Evolutionary conservation across 2,113 vertebrate genomes (phyloP).

Genomic region (Tyto alba): DNA sequence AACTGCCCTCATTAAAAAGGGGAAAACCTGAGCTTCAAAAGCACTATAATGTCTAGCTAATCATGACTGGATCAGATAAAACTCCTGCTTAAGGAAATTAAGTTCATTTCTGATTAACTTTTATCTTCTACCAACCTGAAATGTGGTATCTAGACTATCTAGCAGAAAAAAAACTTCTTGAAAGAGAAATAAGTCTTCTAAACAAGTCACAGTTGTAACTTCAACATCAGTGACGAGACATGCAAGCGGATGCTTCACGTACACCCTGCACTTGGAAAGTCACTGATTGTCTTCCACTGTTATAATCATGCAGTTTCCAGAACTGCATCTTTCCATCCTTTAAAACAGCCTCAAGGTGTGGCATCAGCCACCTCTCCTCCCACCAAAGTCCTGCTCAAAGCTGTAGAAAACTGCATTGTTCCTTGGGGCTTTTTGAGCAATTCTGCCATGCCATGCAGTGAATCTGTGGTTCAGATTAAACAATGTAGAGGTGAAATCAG

Average conservation of each 20-base stretch:
- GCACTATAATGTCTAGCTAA: neutral
- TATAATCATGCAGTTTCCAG: neutral
- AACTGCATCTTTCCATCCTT: neutral
- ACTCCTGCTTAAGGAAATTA: neutral
- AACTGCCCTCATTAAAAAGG: neutral
- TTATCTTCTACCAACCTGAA: neutral
- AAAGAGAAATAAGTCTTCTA: neutral
- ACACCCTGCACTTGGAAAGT: neutral
- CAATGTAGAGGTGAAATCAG: neutral
- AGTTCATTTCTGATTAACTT: neutral
- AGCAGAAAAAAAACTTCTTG: neutral
- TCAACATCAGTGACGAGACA: neutral
- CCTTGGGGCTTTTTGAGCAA: neutral
- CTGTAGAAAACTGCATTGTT: neutral
- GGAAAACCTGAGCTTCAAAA: neutral
- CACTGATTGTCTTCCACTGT: neutral
- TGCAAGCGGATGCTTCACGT: neutral
- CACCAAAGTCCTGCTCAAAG: neutral
- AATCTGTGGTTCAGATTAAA: slow-evolving; percentile 1
- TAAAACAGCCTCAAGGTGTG: neutral
- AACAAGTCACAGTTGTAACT: neutral
- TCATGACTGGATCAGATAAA: neutral
- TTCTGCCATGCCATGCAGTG: neutral
- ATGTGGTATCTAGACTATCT: neutral
- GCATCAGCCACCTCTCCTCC: neutral